Percentiles rank a stretch among this genome's conserved stretches.
These are phyloP conservation scores for Hermaeophaga mercurialis DNA, from an alignment of 2,888 invertebrate genomes.

Conservation along the genomic window DNA sequence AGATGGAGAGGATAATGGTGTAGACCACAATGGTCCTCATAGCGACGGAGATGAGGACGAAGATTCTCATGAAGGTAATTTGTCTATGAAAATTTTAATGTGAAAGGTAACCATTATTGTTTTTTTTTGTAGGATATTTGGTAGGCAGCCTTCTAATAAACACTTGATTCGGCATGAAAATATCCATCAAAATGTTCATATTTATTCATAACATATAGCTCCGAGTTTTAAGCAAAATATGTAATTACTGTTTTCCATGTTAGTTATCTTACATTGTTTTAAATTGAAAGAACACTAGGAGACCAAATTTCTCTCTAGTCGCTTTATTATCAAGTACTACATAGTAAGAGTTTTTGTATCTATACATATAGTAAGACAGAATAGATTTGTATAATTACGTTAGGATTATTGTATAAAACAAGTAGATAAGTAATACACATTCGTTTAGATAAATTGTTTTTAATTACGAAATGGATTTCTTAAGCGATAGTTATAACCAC, in stretches of 20 bases:
- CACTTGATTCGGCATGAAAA: slow-evolving; percentile 12
- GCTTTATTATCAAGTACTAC: slow-evolving; percentile 25
- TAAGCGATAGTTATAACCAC: too few species aligned
- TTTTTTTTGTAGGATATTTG: slow-evolving; percentile 22
- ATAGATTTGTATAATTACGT: slow-evolving; percentile 23
- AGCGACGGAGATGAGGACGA: slow-evolving; percentile 24
- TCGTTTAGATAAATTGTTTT: slow-evolving; percentile 18
- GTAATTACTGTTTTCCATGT: slow-evolving; percentile 22
- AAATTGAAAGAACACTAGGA: slow-evolving; percentile 20
- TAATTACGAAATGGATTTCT: too few species aligned
- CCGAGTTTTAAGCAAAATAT: slow-evolving; percentile 8
- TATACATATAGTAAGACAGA: slow-evolving; percentile 22
- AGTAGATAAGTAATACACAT: slow-evolving; percentile 20
- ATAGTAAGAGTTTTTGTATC: slow-evolving; percentile 24
- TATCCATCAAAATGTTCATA: slow-evolving; percentile 14
- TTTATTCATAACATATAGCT: slow-evolving; percentile 20
- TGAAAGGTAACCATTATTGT: neutral
- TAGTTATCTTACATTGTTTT: slow-evolving; percentile 25
- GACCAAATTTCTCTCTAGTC: slow-evolving; percentile 27
- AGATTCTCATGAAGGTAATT: slow-evolving; percentile 20
- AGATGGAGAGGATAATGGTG: slow-evolving; percentile 10
- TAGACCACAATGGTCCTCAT: slow-evolving; percentile 7
- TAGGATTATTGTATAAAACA: slow-evolving; percentile 23
- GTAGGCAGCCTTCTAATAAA: slow-evolving; percentile 25
- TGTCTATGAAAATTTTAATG: neutral